Evolutionary conservation across 1,140 invertebrate genomes (phyloP), one percentile per base, ranked within the genome.

Genomic region (Lucilia sericata): DNA sequence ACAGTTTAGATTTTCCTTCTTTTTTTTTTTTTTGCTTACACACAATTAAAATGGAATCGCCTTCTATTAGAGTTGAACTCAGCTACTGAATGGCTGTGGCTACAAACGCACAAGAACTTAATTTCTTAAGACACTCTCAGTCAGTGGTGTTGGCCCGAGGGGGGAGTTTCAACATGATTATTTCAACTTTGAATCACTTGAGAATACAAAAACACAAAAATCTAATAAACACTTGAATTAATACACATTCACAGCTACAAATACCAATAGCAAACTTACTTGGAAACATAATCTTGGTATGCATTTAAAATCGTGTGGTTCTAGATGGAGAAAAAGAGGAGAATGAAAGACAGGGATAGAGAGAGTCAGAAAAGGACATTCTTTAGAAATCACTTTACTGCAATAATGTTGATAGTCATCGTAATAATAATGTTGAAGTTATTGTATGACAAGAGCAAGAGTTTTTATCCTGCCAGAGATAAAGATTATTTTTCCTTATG

Each of bases 141-240:
- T 8, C n/a, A 19, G 60, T 30, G 25, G 1, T 30, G 25, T 3
- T 30, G 25, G 25, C 25, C 3, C 25, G 5, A 10, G 42, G 42
- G 42, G 42, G 42, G 42, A 10, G 42, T 42, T 42, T 7, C 5
- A 42, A 42, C 42, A 42, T 42, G 42, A 42, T 42, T 42, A 42
- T 42, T 42, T 42, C 5, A 42, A 60, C 55, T 14, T 60, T 60
- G n/a, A 60, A 60, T 17, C 55, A 60, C 55, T 60, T 60, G 13
- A n/a, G 55, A 60, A 60, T 60, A n/a, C 14, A 17, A 60, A n/a
- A 60, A 60, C 14, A 60, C 14, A 60, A 60, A 60, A 60, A 60
- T 60, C 55, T 60, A 60, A 60, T 60, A 60, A 60, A 60, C 55
- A 60, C 55, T 60, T 60, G 55, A 60, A 60, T 14, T 60, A n/a